Conservation (phyloP, 2,113 vertebrate genomes). For the Illadopsis cleaveri region DNA sequence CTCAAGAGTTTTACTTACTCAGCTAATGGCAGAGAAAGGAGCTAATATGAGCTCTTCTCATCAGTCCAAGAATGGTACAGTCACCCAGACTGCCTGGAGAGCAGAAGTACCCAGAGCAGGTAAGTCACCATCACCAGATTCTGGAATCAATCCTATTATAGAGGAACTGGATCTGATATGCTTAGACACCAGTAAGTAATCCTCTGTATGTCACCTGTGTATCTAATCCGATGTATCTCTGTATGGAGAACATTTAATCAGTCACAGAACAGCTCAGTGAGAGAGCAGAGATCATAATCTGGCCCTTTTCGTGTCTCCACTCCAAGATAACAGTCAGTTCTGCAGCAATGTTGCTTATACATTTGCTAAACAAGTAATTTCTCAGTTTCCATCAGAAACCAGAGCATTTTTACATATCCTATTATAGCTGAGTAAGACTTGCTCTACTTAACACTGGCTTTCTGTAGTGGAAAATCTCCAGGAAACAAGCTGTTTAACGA, state of each 20-base stretch:
- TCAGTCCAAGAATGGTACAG: neutral
- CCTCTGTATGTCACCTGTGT: neutral
- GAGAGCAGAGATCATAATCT: conserved; percentile 30
- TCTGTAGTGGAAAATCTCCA: conserved; percentile 64
- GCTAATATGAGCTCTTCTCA: neutral
- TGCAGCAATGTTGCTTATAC: conserved; percentile 31
- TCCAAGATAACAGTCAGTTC: neutral
- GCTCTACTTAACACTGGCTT: conserved; percentile 37
- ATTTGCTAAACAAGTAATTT: conserved; percentile 43
- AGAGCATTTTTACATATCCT: conserved; percentile 51
- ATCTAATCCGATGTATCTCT: neutral
- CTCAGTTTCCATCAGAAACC: conserved; percentile 52
- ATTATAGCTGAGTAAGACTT: conserved; percentile 48
- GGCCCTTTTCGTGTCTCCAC: neutral
- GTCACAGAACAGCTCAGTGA: neutral
- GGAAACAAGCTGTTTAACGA: conserved; percentile 42
- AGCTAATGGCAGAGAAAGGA: neutral
- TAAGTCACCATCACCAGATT: neutral
- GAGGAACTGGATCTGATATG: neutral
- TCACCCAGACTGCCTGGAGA: neutral
- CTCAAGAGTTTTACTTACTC: neutral
- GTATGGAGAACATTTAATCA: neutral
- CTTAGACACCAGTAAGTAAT: neutral
- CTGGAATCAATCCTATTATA: neutral
- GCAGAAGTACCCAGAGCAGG: neutral